Evolutionary conservation across 2,113 vertebrate species (phyloP), one percentile per base, ranked within the genome.

Genomic region (Passer montanus): DNA sequence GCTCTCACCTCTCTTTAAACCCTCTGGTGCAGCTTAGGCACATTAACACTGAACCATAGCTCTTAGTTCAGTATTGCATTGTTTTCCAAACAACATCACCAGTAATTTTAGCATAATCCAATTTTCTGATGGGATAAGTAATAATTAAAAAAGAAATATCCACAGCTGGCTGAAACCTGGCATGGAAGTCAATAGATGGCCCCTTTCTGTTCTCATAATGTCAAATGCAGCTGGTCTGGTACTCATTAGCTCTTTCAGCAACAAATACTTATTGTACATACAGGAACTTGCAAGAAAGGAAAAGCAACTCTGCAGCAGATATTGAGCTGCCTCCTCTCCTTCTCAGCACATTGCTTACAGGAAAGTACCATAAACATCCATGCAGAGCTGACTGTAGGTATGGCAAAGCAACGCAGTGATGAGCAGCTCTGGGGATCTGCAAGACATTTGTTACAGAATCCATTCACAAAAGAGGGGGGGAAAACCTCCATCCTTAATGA

Each of bases 201-300:
- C 75, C 37, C 77, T 84, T 92, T 90, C 74, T 78, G 93, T 89
- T 82, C 90, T 91, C 94, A 81, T 81, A 74, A 95, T 74, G 88
- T 92, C 81, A 93, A 86, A 90, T 24, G 60, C 95, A 96, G 91
- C 91, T 94, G 95, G 90, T 91, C 94, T 94, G 95, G 77, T 93
- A 44, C 78, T 97, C 88, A 93, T 97, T 96, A 97, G 90, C 59
- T 95, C 86, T 89, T 95, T 90, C 93, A 93, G 74, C 83, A 91
- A 73, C 3, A 2, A 87, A 74, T 35, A 64, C 86, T 93, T 79
- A 73, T 89, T 92, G 73, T 79, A 93, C 55, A 74, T 52, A 81
- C 26, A 83, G 66, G 72, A 93, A 95, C 95, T 78, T 70, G 77
- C 55, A 91, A 95, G 85, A 95, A 82, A 89, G 70, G 35, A 82